Base-by-base conservation (phyloP, 2,113 vertebrate species). In the Lipophrys pholis region DNA sequence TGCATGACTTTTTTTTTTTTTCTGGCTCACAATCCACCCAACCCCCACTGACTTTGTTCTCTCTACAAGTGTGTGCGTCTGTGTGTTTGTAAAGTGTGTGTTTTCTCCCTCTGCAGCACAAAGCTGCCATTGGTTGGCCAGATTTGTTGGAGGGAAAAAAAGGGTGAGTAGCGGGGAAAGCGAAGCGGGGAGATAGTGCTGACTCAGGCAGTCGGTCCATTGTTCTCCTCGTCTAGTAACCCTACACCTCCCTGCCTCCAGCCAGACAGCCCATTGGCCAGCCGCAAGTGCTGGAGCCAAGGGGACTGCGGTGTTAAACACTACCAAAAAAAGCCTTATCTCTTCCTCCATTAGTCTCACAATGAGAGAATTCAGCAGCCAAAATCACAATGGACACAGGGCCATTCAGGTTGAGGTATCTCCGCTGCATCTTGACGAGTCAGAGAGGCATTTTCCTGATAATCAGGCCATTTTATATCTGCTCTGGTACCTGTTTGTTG, bases 161-260 rank as follows among this genome's bases (percentile, higher is more conserved):
- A 46, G 51, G 50, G 83, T 62, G 57, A 82, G 85, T 65, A 76
- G 62, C 48, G 66, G 53, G 72, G 64, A 85, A 84, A 79, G 80
- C 1, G 30, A 65, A 69, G 78, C 62, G 38, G 77, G 40, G 51
- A 81, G 78, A 84, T 83, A 87, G 78, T 91, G 91, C 91, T 92
- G 91, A 93, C 88, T 93, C 89, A 91, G 88, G 84, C 82, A 15
- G 60, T 81, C 6, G 58, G 78, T 63, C 89, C 81, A 93, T 93
- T 93, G 90, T 93, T 93, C 87, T 85, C 54, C 5, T 14, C 1
- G 60, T 45, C 76, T 76, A 6, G 91, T 83, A 93, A 93, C 85
- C 82, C 83, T 75, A 87, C 87, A 87, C 89, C 88, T 68, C 87
- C 69, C 74, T 56, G 74, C 84, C 81, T 63, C 45, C 78, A 78